A percentile compares a stretch with the other conserved stretches of the same genome.
Conservation (phyloP, 2,888 invertebrate genomes). For the Anagyrus pseudococci region DNA sequence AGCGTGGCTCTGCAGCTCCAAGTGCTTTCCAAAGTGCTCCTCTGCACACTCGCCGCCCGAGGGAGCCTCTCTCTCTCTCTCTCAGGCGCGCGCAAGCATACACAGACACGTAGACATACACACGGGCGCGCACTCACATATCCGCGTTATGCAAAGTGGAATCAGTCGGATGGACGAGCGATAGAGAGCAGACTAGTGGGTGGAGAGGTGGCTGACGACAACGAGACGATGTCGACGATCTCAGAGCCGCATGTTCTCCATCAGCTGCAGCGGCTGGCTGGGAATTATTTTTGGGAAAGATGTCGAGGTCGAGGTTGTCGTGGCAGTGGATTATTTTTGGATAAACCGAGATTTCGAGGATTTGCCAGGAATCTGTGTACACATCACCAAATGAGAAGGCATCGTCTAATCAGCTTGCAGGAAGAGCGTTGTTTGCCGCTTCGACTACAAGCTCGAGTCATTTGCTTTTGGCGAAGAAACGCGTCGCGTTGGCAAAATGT, state of each 20-base stretch:
- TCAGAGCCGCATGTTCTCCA: background rate
- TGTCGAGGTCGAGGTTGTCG: background rate
- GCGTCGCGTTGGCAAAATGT: too few relatives aligned
- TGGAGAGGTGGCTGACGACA: too few relatives aligned
- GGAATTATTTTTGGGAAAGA: conserved; percentile 5
- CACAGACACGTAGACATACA: too few relatives aligned
- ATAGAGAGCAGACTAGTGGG: conserved; percentile 5
- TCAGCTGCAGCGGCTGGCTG: background rate
- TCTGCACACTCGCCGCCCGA: background rate
- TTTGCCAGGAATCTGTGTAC: too few relatives aligned
- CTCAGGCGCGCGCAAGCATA: too few relatives aligned
- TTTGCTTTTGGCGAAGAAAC: too few relatives aligned
- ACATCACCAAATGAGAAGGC: too few relatives aligned
- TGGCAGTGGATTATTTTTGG: too few relatives aligned
- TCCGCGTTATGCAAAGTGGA: conserved; percentile 36
- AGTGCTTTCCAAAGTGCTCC: conserved; percentile 3
- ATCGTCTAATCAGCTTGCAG: too few relatives aligned
- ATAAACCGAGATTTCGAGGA: too few relatives aligned
- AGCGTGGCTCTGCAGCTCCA: background rate
- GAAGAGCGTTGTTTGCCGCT: too few relatives aligned
- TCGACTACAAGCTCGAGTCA: too few relatives aligned
- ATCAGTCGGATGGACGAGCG: conserved; percentile 21
- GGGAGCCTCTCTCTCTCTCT: conserved; percentile 13
- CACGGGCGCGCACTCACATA: conserved; percentile 14
- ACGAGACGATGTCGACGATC: background rate